Evolutionary conservation across 2,113 vertebrate genomes (phyloP).

Genomic region (Ramphastos sulfuratus): DNA sequence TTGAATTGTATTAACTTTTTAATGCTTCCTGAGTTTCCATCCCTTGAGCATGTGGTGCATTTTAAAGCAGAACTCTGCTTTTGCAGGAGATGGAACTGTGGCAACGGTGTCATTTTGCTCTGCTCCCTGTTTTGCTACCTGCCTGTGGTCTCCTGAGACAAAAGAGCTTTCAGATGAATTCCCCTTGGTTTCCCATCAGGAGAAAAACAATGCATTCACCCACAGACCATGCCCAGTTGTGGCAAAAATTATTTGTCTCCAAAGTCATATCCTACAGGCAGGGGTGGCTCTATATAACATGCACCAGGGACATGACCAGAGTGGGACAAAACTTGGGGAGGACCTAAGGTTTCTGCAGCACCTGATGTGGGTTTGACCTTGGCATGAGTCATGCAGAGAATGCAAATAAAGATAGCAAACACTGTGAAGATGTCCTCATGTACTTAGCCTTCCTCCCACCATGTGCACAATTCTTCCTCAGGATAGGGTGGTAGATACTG

Average conservation of each 20-base stretch:
- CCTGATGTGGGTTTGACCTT: background rate
- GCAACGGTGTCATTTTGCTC: background rate
- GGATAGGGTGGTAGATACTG: too few relatives aligned
- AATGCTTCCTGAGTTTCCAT: background rate
- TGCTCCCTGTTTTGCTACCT: background rate
- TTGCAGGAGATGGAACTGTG: background rate
- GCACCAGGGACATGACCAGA: background rate
- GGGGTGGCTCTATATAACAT: background rate
- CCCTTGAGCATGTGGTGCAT: background rate
- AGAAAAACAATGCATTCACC: background rate
- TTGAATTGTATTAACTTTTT: conserved; percentile 33
- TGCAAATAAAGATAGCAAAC: background rate
- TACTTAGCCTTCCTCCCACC: background rate
- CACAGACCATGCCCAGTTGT: background rate
- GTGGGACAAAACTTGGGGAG: background rate
- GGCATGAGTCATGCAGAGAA: background rate
- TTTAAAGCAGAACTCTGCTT: background rate
- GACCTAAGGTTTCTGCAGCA: background rate
- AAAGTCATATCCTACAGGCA: background rate
- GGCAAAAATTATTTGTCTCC: background rate
- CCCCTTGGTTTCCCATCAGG: background rate
- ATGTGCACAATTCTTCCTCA: background rate
- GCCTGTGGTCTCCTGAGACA: background rate
- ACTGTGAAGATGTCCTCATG: background rate
- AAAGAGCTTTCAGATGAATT: background rate